Evolutionary conservation across 1,140 invertebrate genomes (phyloP).

Genomic region (Drosophila rhopaloa): DNA sequence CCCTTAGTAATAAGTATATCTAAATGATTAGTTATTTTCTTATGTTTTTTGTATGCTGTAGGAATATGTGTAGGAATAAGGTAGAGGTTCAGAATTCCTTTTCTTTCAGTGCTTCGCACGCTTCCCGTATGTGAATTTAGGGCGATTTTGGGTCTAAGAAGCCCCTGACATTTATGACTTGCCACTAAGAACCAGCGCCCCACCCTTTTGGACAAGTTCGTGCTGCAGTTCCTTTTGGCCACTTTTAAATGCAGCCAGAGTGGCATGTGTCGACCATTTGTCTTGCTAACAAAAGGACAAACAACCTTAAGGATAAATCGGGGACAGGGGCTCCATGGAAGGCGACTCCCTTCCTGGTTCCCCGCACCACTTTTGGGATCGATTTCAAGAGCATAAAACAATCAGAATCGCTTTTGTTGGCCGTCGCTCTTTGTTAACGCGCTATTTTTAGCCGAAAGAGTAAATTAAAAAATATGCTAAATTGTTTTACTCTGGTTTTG

Average conservation of each 20-base stretch:
- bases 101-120: background rate
- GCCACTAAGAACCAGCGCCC: constrained; percentile 44
- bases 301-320: constrained; percentile 1
- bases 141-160: constrained; percentile 15
- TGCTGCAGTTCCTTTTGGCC: constrained; percentile 21
- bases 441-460: constrained; percentile 47
- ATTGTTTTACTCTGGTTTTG: constrained; percentile 42
- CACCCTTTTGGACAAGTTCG: background rate
- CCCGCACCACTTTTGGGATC: constrained; percentile 15
- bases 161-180: constrained; percentile 71
- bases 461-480: constrained; percentile 73
- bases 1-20: too few relatives aligned
- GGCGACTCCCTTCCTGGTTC: background rate
- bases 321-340: constrained; percentile 1
- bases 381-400: constrained; percentile 38
- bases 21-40: too few relatives aligned
- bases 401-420: constrained; percentile 2
- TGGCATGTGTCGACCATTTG: constrained; percentile 45
- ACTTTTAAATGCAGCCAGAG: constrained; percentile 25
- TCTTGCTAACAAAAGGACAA: constrained; percentile 48
- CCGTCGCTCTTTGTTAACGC: constrained; percentile 2
- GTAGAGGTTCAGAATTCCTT: too few relatives aligned
- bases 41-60: too few relatives aligned
- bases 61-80: too few relatives aligned
- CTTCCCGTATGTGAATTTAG: background rate